Percentiles rank a stretch among this genome's conserved stretches.
phyloP scores from a whole-genome alignment of 1,140 invertebrate genomes.

The Atta cephalotes region DNA sequence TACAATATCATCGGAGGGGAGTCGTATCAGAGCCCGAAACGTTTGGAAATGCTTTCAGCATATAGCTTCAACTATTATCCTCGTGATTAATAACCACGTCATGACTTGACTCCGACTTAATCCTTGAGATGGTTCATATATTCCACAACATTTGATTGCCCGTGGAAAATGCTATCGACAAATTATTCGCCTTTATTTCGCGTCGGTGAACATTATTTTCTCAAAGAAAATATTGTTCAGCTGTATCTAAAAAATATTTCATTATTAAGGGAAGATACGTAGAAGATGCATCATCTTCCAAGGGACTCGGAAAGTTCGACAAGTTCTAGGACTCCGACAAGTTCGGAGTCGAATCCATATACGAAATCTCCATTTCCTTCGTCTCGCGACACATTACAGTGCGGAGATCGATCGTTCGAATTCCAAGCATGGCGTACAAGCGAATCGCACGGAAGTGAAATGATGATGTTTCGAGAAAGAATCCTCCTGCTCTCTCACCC shows the following conservation, averaged over 20 bases:
- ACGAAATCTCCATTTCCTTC: constrained; percentile 68
- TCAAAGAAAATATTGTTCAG: background rate
- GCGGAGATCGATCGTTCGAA: constrained; percentile 68
- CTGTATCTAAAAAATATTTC: background rate
- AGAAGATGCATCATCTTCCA: background rate
- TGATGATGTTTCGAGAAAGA: constrained; percentile 70
- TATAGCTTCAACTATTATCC: constrained; percentile 45
- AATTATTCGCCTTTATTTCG: constrained; percentile 22
- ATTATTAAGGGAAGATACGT: background rate
- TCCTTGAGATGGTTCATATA: constrained; percentile 55
- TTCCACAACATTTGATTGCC: constrained; percentile 23
- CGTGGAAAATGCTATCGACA: constrained; percentile 27
- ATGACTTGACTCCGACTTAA: constrained; percentile 57
- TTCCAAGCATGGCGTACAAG: constrained; percentile 65
- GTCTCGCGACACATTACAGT: constrained; percentile 31
- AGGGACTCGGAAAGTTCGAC: background rate
- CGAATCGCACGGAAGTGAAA: constrained; percentile 66
- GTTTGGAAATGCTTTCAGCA: constrained; percentile 41
- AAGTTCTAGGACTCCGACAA: background rate
- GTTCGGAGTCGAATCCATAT: constrained; percentile 35
- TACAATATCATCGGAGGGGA: constrained; percentile 44
- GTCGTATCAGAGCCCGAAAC: background rate
- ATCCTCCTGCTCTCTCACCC: constrained; percentile 30
- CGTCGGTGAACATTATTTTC: constrained; percentile 8
- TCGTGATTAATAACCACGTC: constrained; percentile 55